Evolutionary conservation across 2,888 invertebrate genomes (phyloP).

Genomic region (Tholera decimalis): DNA sequence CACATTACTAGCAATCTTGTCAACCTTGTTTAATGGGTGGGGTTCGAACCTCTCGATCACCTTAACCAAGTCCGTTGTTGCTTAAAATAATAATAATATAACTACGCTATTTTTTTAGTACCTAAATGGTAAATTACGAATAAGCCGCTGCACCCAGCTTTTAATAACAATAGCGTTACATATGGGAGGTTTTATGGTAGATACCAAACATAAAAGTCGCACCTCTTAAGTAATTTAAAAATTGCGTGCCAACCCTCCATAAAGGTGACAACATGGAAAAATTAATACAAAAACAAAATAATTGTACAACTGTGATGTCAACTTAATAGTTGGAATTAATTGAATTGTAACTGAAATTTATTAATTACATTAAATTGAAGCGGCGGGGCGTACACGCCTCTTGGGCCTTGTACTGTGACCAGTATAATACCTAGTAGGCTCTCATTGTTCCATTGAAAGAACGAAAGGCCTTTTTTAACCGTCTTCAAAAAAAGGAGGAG

Average conservation of each 20-base stretch:
- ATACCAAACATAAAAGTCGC: not conserved
- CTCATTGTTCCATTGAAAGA: too few relatives aligned
- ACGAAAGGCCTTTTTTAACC: too few relatives aligned
- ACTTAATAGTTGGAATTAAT: slow-evolving; percentile 24
- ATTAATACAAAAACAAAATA: slow-evolving; percentile 7
- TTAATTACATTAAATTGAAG: slow-evolving; percentile 52
- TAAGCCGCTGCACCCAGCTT: not conserved
- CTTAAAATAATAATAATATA: too few relatives aligned
- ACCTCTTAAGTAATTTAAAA: not conserved
- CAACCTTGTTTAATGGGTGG: too few relatives aligned
- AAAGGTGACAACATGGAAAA: not conserved
- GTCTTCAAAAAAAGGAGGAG: too few relatives aligned
- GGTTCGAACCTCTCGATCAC: too few relatives aligned
- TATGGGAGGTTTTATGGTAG: not conserved
- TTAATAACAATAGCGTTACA: not conserved
- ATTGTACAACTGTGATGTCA: slow-evolving; percentile 1
- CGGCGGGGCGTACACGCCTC: slow-evolving; percentile 5
- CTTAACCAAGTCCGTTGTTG: too few relatives aligned
- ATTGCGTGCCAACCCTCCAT: not conserved
- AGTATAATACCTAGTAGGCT: not conserved
- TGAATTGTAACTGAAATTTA: slow-evolving; percentile 49
- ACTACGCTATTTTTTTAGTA: too few relatives aligned
- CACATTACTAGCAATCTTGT: too few relatives aligned
- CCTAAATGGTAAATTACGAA: too few relatives aligned
- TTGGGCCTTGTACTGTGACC: slow-evolving; percentile 19